These are phyloP conservation scores for Dreissena rostriformis DNA, from an alignment of 1,140 invertebrate species.

Conservation along the genomic window DNA sequence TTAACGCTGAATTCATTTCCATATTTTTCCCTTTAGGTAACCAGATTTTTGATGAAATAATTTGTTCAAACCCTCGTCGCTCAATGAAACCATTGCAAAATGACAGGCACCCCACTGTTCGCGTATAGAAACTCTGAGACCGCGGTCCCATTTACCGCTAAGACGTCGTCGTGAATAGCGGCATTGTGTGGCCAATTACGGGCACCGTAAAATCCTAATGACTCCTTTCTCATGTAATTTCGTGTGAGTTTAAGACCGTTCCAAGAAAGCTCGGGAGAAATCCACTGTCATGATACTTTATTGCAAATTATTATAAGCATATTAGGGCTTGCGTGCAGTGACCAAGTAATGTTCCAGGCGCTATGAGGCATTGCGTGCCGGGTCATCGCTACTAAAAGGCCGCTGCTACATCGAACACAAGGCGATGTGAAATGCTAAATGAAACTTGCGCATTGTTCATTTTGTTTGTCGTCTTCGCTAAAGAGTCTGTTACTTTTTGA, in stretches of 20 bases:
- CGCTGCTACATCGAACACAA: constrained; percentile 29
- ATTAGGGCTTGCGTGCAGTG: constrained; percentile 65
- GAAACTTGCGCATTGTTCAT: no score
- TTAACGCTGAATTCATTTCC: constrained; percentile 52
- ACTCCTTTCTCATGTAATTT: constrained; percentile 68
- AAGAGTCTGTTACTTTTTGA: no score
- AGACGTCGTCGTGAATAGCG: neutral
- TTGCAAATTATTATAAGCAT: constrained; percentile 71
- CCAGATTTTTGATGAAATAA: constrained; percentile 54
- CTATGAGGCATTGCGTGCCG: no score
- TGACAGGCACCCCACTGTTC: constrained; percentile 26
- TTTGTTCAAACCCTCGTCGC: constrained; percentile 29
- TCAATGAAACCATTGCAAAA: constrained; percentile 26
- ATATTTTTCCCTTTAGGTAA: constrained; percentile 55
- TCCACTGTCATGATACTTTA: constrained; percentile 60
- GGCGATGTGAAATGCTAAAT: constrained; percentile 5
- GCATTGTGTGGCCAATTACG: constrained; percentile 26
- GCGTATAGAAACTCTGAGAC: neutral
- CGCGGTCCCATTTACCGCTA: neutral
- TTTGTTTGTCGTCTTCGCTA: no score
- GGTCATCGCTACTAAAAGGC: constrained; percentile 18
- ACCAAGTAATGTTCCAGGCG: no score
- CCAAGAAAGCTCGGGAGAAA: constrained; percentile 51
- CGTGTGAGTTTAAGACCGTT: constrained; percentile 59
- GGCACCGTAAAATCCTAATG: constrained; percentile 56